Base-by-base conservation (phyloP, 2,113 vertebrate genomes). In the Forbesichthys agassizii region DNA sequence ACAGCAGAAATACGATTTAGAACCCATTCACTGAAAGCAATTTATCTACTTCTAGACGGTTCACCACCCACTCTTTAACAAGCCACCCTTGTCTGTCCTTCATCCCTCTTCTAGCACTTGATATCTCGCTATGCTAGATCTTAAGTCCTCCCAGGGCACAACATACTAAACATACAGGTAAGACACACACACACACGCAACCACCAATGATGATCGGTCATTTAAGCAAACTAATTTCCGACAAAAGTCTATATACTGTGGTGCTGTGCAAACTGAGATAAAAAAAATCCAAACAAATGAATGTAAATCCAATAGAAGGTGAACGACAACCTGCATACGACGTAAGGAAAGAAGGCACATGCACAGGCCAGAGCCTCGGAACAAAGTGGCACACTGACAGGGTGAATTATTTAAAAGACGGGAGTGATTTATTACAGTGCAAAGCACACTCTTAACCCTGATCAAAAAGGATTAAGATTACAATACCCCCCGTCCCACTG, bases 381-480 rank as follows among this genome's bases (percentile, higher is more conserved):
- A 86, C 72, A 83, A 84, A 85, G 76, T 88, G 82, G 62, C 69
- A 68, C 73, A 80, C 73, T 83, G 85, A 89, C 75, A 83, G 77
- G 79, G 79, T 92, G 73, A 91, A 91, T 91, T 86, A 90, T 92
- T 92, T 92, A 90, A 88, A 89, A 86, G 86, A 89, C 81, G 78
- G 77, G 85, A 85, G 87, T 90, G 89, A 91, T 91, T 92, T 92
- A 90, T 92, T 89, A 88, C 84, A 76, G 80, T 16, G 70, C 71
- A 51, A 84, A 83, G 82, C 73, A 71, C 83, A 87, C 91, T 87
- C 84, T 88, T 90, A 91, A 90, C 89, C 88, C 84, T 85, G 88
- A 89, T 91, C 90, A 92, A 90, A 90, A 84, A 82, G 86, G 89
- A 92, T 92, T 90, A 93, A 90, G 88, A 91, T 87, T 92, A 91